Evolutionary conservation across 2,888 invertebrate genomes (phyloP).

Genomic region (Volucella inflata): DNA sequence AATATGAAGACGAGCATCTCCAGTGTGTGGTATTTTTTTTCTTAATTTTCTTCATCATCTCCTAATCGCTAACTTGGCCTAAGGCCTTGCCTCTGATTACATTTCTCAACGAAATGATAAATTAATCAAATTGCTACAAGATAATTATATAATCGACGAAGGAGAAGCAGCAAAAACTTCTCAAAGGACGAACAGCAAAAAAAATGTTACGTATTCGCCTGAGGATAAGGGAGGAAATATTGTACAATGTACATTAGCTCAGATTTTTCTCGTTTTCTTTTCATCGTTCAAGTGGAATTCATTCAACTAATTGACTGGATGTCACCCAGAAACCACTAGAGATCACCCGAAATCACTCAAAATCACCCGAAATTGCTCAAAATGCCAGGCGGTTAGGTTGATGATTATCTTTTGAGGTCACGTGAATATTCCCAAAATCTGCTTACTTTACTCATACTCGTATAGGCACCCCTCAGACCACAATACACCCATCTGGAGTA

Average conservation of each 20-base stretch:
- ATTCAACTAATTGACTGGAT: conserved; percentile 51
- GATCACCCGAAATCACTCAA: too few relatives aligned
- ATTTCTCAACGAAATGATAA: conserved; percentile 22
- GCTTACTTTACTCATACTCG: background rate
- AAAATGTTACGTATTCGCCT: conserved; percentile 39
- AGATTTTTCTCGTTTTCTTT: background rate
- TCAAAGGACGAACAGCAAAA: background rate
- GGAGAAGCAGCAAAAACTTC: background rate
- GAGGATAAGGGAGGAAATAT: background rate
- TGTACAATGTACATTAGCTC: too few relatives aligned
- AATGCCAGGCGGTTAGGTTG: conserved; percentile 30
- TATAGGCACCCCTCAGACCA: too few relatives aligned
- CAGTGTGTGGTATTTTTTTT: background rate
- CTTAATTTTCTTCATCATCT: background rate
- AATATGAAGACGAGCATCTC: too few relatives aligned
- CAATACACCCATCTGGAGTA: background rate
- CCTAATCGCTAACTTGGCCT: background rate
- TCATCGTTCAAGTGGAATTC: conserved; percentile 31
- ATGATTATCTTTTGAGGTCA: conserved; percentile 21
- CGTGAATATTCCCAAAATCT: background rate
- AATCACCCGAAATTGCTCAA: too few relatives aligned
- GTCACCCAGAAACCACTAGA: conserved; percentile 17
- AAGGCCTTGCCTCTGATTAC: background rate
- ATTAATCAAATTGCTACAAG: conserved; percentile 26
- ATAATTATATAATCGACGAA: conserved; percentile 38